Evolutionary conservation across 2,888 invertebrate genomes (phyloP), one percentile per base, ranked within the genome.

Genomic region (Caenorhabditis macrosperma): DNA sequence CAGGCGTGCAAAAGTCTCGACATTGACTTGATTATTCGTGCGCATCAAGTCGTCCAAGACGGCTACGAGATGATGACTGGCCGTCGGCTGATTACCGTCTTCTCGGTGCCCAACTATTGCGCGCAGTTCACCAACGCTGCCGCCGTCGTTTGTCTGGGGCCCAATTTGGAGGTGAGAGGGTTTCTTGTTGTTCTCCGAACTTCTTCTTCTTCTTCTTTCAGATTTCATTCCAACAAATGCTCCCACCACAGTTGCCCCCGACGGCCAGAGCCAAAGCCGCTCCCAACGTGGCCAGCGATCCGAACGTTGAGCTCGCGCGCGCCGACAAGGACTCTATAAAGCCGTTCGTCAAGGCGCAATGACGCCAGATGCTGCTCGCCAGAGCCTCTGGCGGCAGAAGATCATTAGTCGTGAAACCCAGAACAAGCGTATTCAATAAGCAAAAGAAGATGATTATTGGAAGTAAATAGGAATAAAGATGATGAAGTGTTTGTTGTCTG

Each of bases 31-130:
- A 84, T 88, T 55, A 87, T 88, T 69, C 83, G 88, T 24, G 87
- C 88, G 15, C 88, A 88, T 76, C 86, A 87, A 64, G 87, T 87
- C 17, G 87, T 88, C 54, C 88, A 88, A 64, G 87, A 88, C 69
- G 88, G 88, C 15, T 88, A 88, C 71, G 88, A 88, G 59, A 81
- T 88, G 66, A 86, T 86, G 86, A 75, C 76, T 28, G 88, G 88
- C 24, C 77, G 87, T 15, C 82, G 85, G 54, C 76, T 88, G 30
- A 87, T 88, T 71, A 88, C 87, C 35, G 84, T 88, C 41, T 88
- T 88, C 83, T 88, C 87, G 12, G 87, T 87, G 24, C 86, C 86
- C 61, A 87, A 88, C 80, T 88, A 87, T 60, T 85, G 85, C 57
- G 78, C 81, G 33, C 86, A 85, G 57, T 86, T 88, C 79, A 85